Conservation (phyloP, 2,113 vertebrate species). For the Bufo bufo region DNA sequence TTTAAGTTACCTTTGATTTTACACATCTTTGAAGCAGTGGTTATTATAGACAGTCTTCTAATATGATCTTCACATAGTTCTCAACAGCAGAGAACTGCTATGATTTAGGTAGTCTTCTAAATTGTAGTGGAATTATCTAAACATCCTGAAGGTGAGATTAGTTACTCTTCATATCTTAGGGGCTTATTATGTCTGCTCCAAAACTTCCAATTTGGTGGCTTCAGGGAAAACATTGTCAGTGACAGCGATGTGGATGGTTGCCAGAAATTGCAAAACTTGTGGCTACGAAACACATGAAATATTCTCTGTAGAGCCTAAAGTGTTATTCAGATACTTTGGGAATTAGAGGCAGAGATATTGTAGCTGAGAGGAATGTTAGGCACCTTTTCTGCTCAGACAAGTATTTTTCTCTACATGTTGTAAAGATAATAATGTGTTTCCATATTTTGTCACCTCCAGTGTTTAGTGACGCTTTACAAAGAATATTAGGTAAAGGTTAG, state of each 20-base stretch:
- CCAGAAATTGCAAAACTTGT: constrained; percentile 41
- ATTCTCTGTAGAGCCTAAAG: constrained; percentile 41
- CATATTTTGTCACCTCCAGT: constrained; percentile 32
- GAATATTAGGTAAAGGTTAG: constrained; percentile 25
- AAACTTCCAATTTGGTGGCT: constrained; percentile 46
- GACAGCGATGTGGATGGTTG: constrained; percentile 46
- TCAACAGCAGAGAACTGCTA: not conserved
- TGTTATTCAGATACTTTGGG: constrained; percentile 33
- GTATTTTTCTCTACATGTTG: constrained; percentile 30
- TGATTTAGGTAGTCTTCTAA: constrained; percentile 27
- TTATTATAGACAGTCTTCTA: not conserved
- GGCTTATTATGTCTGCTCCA: constrained; percentile 49
- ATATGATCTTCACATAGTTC: not conserved
- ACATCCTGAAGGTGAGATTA: constrained; percentile 41
- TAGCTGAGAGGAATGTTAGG: constrained; percentile 31
- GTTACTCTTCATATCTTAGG: constrained; percentile 39
- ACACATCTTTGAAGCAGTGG: not conserved
- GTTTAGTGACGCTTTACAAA: constrained; percentile 8
- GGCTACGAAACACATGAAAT: constrained; percentile 29
- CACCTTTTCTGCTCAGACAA: constrained; percentile 34
- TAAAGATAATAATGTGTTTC: constrained; percentile 33
- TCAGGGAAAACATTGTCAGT: constrained; percentile 45
- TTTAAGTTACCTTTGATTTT: not conserved
- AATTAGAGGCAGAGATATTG: constrained; percentile 34
- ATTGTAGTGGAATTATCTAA: constrained; percentile 40